Evolutionary conservation across 2,113 vertebrate genomes (phyloP), one percentile per base, ranked within the genome.

Genomic region (Phocoena phocoena): DNA sequence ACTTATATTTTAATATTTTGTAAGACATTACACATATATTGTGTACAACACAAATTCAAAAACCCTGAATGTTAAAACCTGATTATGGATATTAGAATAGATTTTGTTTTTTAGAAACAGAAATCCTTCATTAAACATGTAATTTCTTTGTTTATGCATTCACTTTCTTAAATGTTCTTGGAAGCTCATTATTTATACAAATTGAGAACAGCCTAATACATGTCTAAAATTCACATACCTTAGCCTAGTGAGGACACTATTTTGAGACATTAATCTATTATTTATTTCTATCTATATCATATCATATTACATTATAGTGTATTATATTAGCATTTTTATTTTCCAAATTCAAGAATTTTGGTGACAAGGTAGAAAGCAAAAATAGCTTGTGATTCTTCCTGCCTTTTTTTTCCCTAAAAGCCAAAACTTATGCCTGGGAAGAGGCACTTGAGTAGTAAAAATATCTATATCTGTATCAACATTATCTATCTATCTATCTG

Each of bases 71-170:
- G 0, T n/a, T 44, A 55, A 95, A 93, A 44, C 20, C 17, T 58
- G 1, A 76, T 85, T 62, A 70, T 80, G 20, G 10, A 76, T 47
- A 65, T 60, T 85, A n/a, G 53, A 62, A 50, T 60, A 68, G 0
- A 26, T 70, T 95, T 80, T 77, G 23, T 81, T 95, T 25, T 53
- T 82, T 96, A 96, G 25, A 96, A 95, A 70, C 4, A 31, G 5
- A 94, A 94, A 94, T 31, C 3, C 8, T 77, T 28, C 18, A 53
- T 60, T 88, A 89, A 86, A 55, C 6, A 47, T 90, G 53, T 71
- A 70, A 71, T 70, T 63, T 3, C 92, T 63, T 90, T 91, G 18
- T 44, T 79, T 93, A 84, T 38, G 1, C 23, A 50, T 84, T 94
- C 33, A 47, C 14, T 87, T 87, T 68, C 20, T 60, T 62, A 84